Conservation (phyloP, 2,113 vertebrate species). For the Zingel zingel region DNA sequence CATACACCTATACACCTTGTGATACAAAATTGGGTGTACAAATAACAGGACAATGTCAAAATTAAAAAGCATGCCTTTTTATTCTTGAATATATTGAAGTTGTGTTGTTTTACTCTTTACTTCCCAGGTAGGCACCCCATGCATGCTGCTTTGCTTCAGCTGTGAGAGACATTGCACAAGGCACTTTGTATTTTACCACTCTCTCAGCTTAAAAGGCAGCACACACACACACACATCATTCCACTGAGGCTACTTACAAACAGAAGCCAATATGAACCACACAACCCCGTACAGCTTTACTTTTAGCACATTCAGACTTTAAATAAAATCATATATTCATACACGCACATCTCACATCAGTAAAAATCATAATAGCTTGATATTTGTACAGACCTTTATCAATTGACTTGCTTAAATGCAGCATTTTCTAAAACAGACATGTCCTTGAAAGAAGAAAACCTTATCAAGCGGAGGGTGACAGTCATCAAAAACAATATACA, state of each 20-base stretch:
- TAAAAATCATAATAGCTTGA: conserved; percentile 82
- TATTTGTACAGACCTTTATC: conserved; percentile 79
- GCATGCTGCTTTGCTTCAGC: conserved; percentile 77
- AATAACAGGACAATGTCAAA: conserved; percentile 68
- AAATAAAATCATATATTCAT: conserved; percentile 81
- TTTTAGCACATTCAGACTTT: conserved; percentile 82
- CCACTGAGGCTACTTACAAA: conserved; percentile 65
- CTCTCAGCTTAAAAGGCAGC: conserved; percentile 71
- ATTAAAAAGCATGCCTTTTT: conserved; percentile 86
- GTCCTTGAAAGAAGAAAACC: conserved; percentile 59
- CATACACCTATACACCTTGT: neutral
- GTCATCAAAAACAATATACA: conserved; percentile 43
- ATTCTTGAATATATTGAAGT: conserved; percentile 72
- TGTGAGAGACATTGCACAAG: conserved; percentile 84
- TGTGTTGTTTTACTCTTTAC: conserved; percentile 40
- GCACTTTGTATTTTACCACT: conserved; percentile 84
- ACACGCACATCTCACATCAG: conserved; percentile 73
- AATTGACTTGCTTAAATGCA: conserved; percentile 62
- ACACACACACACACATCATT: conserved; percentile 74
- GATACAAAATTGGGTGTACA: neutral
- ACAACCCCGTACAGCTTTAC: conserved; percentile 66
- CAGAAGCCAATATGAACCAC: conserved; percentile 62
- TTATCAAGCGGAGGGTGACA: conserved; percentile 49
- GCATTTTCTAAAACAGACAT: conserved; percentile 63
- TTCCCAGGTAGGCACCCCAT: conserved; percentile 69